Percentiles rank a stretch among this genome's conserved stretches.
These are phyloP conservation scores for Mythimna lalbum DNA, from an alignment of 2,888 invertebrate genomes.

Conservation along the genomic window DNA sequence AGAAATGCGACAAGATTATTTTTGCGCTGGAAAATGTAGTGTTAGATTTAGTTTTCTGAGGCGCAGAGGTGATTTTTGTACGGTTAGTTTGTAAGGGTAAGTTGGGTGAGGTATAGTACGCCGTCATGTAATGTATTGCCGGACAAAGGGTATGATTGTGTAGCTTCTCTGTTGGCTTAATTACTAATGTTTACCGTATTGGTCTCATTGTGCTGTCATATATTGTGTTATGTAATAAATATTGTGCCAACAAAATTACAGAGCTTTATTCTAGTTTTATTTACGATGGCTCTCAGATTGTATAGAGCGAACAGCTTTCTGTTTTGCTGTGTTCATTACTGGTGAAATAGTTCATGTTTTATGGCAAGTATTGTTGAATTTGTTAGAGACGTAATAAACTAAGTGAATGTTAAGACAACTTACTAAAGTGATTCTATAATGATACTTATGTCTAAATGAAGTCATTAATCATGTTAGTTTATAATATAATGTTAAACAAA, in stretches of 20 bases:
- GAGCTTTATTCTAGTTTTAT: constrained; percentile 54
- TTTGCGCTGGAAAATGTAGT: constrained; percentile 35
- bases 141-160: constrained; percentile 82
- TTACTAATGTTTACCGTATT: constrained; percentile 76
- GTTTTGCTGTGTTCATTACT: constrained; percentile 25
- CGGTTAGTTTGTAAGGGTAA: constrained; percentile 11
- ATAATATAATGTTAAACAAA: constrained; percentile 40
- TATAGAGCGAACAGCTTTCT: constrained; percentile 16
- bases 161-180: constrained; percentile 77
- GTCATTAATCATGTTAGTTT: constrained; percentile 21
- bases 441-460: background rate
- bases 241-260: constrained; percentile 54
- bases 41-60: constrained; percentile 38
- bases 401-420: constrained; percentile 1
- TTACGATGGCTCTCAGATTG: constrained; percentile 32
- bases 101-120: constrained; percentile 67
- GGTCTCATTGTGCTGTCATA: constrained; percentile 73
- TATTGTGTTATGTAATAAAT: constrained; percentile 66
- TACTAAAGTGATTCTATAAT: background rate
- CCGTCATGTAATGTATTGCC: constrained; percentile 73
- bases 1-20: constrained; percentile 65
- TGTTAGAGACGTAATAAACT: constrained; percentile 2
- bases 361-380: constrained; percentile 12
- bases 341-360: constrained; percentile 15
- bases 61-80: constrained; percentile 49